phyloP scores from a whole-genome alignment of 2,113 vertebrate species.

The Casuarius casuarius region DNA sequence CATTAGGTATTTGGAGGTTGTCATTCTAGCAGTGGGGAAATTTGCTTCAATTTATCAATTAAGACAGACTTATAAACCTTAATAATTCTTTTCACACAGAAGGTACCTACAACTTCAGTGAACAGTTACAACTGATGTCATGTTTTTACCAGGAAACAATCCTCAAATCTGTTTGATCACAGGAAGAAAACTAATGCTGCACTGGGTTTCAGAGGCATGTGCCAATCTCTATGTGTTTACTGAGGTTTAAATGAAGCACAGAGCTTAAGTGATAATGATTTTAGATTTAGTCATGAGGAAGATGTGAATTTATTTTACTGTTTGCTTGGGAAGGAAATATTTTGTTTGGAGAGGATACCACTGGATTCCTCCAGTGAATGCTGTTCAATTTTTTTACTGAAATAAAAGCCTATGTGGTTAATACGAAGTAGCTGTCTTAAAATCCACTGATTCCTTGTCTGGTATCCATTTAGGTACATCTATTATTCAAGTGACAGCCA shows the following conservation, averaged over 20 bases:
- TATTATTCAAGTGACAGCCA: constrained; percentile 91
- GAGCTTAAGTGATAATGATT: not conserved
- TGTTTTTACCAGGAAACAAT: not conserved
- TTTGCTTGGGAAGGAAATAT: not conserved
- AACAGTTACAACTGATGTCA: not conserved
- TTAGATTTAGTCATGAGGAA: not conserved
- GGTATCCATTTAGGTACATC: constrained; percentile 85
- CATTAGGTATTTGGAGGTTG: not conserved
- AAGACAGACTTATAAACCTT: not conserved
- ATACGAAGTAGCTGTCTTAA: not conserved
- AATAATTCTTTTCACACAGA: not conserved
- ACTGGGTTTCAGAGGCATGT: not conserved
- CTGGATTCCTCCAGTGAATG: not conserved
- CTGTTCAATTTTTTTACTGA: not conserved
- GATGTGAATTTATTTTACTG: not conserved
- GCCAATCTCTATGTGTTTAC: rapidly evolving
- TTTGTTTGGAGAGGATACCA: not conserved
- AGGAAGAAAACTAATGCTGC: not conserved
- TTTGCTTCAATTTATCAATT: not conserved
- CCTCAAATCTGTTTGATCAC: not conserved
- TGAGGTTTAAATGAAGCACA: not conserved
- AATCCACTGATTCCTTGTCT: constrained; percentile 3
- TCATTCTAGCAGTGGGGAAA: not conserved
- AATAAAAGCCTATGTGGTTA: not conserved
- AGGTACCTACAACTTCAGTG: not conserved